Conservation (phyloP, 2,797 vertebrate species). For the Fringilla coelebs region DNA sequence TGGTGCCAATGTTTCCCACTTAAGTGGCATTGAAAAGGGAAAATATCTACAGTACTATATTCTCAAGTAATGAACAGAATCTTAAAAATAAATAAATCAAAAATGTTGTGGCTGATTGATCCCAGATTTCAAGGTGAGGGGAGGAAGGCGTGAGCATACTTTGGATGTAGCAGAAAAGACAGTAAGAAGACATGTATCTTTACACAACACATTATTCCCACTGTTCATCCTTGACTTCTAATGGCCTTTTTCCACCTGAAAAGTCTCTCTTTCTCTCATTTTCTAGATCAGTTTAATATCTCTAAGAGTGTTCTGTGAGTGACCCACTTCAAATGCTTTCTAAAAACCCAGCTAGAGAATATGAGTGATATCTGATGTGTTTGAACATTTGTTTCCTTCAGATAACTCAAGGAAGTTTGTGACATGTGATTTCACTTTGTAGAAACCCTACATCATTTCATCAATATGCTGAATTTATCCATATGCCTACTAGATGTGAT, state of each 20-base stretch:
- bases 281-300: background rate
- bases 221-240: background rate
- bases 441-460: background rate
- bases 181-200: background rate
- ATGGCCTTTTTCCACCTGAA: background rate
- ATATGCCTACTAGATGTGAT: background rate
- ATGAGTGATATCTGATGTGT: background rate
- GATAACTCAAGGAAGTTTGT: background rate
- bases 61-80: background rate
- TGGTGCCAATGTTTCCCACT: background rate
- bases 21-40: background rate
- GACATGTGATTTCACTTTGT: background rate
- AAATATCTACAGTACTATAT: background rate
- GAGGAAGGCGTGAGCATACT: background rate
- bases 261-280: background rate
- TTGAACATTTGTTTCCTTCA: background rate
- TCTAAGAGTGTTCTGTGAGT: background rate
- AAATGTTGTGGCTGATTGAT: background rate
- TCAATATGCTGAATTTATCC: background rate
- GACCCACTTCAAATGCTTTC: background rate
- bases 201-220: background rate
- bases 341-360: background rate
- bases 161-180: background rate
- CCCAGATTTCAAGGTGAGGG: background rate
- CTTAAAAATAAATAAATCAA: background rate